Evolutionary conservation across 2,113 vertebrate genomes (phyloP).

Genomic region (Oncorhynchus kisutch): DNA sequence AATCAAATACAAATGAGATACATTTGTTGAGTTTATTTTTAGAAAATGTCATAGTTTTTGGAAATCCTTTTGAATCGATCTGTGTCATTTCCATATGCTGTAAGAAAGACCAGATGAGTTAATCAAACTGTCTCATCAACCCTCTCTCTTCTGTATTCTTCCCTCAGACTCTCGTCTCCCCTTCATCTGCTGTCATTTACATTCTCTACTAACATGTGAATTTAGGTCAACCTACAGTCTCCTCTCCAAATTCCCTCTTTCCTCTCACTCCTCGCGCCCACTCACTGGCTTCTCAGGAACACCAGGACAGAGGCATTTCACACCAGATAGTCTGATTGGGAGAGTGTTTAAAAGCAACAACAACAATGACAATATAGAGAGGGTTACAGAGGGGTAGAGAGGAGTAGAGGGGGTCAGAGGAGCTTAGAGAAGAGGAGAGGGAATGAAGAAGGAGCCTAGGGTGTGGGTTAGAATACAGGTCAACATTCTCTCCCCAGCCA

Average conservation of each 20-base stretch:
- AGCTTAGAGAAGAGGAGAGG: not conserved
- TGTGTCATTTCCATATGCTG: conserved; percentile 36
- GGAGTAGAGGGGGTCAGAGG: conserved; percentile 8
- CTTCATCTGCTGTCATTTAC: conserved; percentile 75
- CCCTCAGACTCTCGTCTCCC: not conserved
- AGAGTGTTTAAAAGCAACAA: conserved; percentile 15
- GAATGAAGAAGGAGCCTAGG: conserved; percentile 17
- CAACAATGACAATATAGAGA: conserved; percentile 7
- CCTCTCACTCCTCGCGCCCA: not conserved
- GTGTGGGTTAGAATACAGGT: conserved; percentile 58
- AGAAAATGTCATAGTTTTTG: not conserved
- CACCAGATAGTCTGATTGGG: conserved; percentile 68
- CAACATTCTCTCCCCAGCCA: conserved; percentile 58
- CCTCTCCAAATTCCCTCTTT: conserved; percentile 39
- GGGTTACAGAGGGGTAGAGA: not conserved
- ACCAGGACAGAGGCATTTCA: conserved; percentile 68
- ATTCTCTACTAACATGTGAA: conserved; percentile 75
- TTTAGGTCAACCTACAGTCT: conserved; percentile 78
- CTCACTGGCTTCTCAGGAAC: conserved; percentile 55
- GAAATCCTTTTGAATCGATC: conserved; percentile 13
- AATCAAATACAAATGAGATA: not conserved
- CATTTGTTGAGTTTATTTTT: not conserved
- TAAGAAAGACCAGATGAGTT: conserved; percentile 33
- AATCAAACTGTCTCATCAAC: conserved; percentile 25
- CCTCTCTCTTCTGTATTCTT: not conserved